Evolutionary conservation across 2,113 vertebrate species (phyloP).

Genomic region (Pachycephala philippinensis): DNA sequence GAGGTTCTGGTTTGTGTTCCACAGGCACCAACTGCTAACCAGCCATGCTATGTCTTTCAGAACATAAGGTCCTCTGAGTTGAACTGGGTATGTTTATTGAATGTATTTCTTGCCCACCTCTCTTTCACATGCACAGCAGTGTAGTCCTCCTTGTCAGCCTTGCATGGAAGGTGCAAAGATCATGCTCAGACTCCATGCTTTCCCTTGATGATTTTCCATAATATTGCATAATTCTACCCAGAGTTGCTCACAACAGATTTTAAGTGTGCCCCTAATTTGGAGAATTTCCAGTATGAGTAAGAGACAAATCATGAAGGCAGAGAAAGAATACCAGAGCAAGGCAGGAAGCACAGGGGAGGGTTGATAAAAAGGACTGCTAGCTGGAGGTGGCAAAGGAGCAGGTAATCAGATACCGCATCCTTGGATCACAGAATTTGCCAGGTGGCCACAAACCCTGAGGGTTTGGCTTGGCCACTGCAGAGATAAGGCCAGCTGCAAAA

Average conservation of each 20-base stretch:
- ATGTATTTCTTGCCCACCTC: background rate
- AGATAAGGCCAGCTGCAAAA: slow-evolving; percentile 59
- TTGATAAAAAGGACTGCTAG: background rate
- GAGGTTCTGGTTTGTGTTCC: background rate
- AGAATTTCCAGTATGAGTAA: background rate
- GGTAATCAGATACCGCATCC: background rate
- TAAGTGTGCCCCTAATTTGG: background rate
- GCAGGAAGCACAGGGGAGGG: background rate
- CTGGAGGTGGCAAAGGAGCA: background rate
- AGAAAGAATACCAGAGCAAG: background rate
- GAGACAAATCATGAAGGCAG: background rate
- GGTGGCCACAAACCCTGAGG: slow-evolving; percentile 11
- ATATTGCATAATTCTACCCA: background rate
- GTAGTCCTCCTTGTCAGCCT: background rate
- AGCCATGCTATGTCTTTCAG: background rate
- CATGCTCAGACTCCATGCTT: background rate
- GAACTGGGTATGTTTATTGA: background rate
- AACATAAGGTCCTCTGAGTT: background rate
- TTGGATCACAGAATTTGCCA: background rate
- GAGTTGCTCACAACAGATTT: background rate
- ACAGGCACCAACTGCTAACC: background rate
- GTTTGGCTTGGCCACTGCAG: slow-evolving; percentile 36
- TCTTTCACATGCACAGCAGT: background rate
- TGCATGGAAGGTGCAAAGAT: background rate
- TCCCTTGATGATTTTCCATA: background rate